Conservation (phyloP, 2,888 invertebrate genomes). For the Oeneis ivallda region DNA sequence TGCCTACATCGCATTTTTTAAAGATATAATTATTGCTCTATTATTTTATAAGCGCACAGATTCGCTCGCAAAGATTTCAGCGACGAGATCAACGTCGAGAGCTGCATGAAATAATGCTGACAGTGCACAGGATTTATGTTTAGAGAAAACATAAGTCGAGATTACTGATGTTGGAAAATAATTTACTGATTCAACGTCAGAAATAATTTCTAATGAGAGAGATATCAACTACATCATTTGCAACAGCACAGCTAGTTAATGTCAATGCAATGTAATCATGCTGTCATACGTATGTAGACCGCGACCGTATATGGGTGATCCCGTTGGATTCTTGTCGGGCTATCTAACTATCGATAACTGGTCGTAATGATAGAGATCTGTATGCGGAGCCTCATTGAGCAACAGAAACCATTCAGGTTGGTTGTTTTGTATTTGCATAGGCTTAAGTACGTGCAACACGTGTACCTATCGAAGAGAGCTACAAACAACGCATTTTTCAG, state of each 20-base stretch:
- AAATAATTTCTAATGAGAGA: slow-evolving; percentile 17
- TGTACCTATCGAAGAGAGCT: not conserved
- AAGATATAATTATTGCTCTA: too few relatives aligned
- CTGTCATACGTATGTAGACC: slow-evolving; percentile 20
- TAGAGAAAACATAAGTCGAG: not conserved
- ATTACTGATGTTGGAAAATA: not conserved
- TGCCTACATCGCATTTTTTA: too few relatives aligned
- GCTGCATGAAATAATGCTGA: not conserved
- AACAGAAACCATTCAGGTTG: slow-evolving; percentile 16
- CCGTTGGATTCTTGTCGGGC: slow-evolving; percentile 48
- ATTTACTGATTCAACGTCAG: slow-evolving; percentile 16
- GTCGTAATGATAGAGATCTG: slow-evolving; percentile 27
- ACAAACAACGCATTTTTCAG: not conserved
- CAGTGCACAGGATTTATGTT: not conserved
- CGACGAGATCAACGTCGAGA: not conserved
- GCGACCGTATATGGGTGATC: slow-evolving; percentile 53
- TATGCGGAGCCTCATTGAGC: slow-evolving; percentile 18
- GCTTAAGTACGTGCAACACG: not conserved
- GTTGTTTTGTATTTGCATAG: slow-evolving; percentile 1
- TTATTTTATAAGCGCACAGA: too few relatives aligned
- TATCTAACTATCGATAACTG: slow-evolving; percentile 27
- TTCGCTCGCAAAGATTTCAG: not conserved
- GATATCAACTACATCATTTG: slow-evolving; percentile 17
- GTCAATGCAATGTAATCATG: slow-evolving; percentile 22
- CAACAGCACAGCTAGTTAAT: slow-evolving; percentile 24